These are phyloP conservation scores for Tipula helvola DNA, from an alignment of 2,888 invertebrate species.

Conservation along the genomic window DNA sequence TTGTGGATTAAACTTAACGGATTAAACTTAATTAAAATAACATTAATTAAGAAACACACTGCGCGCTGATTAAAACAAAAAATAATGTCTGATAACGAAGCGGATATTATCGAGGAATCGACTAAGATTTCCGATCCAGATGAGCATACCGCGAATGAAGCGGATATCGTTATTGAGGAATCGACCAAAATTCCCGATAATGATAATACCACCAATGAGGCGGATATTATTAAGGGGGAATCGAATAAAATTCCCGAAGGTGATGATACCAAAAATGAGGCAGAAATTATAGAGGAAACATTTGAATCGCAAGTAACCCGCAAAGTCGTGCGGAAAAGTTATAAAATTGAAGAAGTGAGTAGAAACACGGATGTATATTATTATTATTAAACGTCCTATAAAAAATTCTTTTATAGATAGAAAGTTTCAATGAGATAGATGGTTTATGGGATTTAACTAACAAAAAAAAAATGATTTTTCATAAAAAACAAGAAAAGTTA, in stretches of 20 bases:
- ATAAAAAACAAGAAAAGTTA: neutral
- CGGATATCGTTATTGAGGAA: conserved; percentile 22
- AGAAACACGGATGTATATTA: neutral
- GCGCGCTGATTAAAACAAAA: neutral
- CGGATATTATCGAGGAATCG: conserved; percentile 31
- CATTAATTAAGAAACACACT: neutral
- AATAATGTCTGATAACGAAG: neutral
- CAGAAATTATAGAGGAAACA: conserved; percentile 31
- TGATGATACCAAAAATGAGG: neutral
- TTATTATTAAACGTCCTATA: neutral
- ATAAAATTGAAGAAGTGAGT: conserved; percentile 22
- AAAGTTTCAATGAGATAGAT: neutral
- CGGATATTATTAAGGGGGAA: neutral
- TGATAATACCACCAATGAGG: neutral
- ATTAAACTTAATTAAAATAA: neutral
- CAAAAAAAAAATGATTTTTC: neutral
- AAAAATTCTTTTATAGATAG: neutral
- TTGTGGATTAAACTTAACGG: neutral
- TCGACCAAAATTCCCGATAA: conserved; percentile 16
- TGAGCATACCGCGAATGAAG: neutral
- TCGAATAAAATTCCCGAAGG: neutral
- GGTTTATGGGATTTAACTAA: neutral
- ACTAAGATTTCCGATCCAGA: neutral
- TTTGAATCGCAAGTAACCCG: conserved; percentile 29
- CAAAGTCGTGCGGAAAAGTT: conserved; percentile 31